Percentiles rank a stretch among this genome's conserved stretches.
phyloP scores from a whole-genome alignment of 2,797 vertebrate species.

The Yasuhikotakia modesta region DNA sequence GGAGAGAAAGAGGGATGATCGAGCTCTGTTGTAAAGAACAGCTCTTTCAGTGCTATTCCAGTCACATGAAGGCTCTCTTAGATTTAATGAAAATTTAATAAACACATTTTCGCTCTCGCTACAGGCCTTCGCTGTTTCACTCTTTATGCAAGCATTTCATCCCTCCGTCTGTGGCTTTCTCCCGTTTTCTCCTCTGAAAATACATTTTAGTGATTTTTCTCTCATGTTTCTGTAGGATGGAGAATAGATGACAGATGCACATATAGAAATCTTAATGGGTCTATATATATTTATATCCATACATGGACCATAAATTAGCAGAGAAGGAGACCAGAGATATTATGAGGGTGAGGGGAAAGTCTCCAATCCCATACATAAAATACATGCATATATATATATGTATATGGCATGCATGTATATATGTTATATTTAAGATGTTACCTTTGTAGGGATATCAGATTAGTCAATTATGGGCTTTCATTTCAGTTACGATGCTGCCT shows the following conservation, averaged over 20 bases:
- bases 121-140: conserved; percentile 12
- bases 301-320: not conserved
- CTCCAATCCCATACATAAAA: not conserved
- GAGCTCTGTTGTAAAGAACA: conserved; percentile 3
- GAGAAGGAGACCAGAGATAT: not conserved
- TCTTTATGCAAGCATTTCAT: conserved; percentile 21
- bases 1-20: not conserved
- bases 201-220: conserved; percentile 18
- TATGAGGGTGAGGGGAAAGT: not conserved
- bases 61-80: conserved; percentile 36
- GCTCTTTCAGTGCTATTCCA: conserved; percentile 14
- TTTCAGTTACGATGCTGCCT: not conserved
- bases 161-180: conserved; percentile 1
- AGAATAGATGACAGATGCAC: conserved; percentile 26
- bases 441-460: not conserved
- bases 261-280: not conserved
- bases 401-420: no score
- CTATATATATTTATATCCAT: conserved; percentile 30
- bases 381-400: not conserved
- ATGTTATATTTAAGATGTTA: not conserved
- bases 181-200: conserved; percentile 17
- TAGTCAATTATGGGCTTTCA: not conserved
- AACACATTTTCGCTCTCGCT: conserved; percentile 30
- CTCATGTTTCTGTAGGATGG: conserved; percentile 23
- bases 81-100: conserved; percentile 50